Percentiles rank a stretch among this genome's conserved stretches.
phyloP scores from a whole-genome alignment of 2,888 invertebrate species.

The Idaea biselata region DNA sequence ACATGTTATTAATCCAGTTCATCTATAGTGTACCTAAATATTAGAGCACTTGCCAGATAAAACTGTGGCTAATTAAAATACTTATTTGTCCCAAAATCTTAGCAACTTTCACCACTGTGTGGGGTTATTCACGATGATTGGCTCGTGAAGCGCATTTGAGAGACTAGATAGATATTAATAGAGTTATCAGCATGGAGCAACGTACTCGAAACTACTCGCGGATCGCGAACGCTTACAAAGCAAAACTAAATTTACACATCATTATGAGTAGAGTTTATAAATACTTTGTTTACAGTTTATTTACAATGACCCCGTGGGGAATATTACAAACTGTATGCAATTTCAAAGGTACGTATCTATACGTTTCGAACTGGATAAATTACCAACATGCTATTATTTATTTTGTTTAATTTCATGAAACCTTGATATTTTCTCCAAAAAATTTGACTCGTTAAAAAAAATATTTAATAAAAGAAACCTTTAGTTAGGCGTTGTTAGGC shows the following conservation, averaged over 20 bases:
- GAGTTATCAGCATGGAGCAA: conserved; percentile 71
- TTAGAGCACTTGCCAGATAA: no score
- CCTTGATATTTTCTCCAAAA: not conserved
- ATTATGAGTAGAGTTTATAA: not conserved
- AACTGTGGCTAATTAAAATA: not conserved
- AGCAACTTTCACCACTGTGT: not conserved
- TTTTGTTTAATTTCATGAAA: not conserved
- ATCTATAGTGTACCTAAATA: not conserved
- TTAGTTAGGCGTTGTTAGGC: not conserved
- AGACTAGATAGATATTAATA: conserved; percentile 64
- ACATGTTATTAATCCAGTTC: not conserved
- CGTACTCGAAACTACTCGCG: conserved; percentile 41
- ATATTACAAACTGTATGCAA: not conserved
- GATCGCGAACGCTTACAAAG: conserved; percentile 30
- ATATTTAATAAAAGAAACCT: not conserved
- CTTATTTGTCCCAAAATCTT: not conserved
- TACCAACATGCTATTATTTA: no score
- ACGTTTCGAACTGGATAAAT: not conserved
- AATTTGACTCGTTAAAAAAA: not conserved
- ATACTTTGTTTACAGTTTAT: not conserved
- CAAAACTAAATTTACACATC: conserved; percentile 21
- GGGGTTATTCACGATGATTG: conserved; percentile 36
- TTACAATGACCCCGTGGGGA: not conserved
- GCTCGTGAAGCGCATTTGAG: conserved; percentile 48
- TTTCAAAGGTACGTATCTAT: not conserved